Conservation (phyloP, 2,888 invertebrate genomes). For the Hypselothyrea guttata region DNA sequence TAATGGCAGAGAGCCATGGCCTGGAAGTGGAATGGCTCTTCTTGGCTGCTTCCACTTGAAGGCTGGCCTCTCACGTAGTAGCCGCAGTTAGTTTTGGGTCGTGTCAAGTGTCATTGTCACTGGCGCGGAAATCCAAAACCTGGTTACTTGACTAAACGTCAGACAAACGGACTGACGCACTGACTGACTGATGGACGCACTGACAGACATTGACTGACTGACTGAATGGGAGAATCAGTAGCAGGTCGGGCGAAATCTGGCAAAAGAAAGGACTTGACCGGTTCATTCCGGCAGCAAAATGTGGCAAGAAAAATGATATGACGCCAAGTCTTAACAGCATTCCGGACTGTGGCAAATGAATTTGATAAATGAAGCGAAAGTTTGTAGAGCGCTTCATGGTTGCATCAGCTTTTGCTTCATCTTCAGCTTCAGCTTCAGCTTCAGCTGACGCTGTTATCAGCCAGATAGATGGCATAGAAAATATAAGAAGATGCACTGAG, state of each 20-base stretch:
- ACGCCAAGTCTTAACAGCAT: conserved; percentile 4
- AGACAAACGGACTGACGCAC: conserved; percentile 28
- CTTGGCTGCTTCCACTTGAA: conserved; percentile 5
- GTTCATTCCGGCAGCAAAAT: conserved; percentile 13
- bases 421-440: too few species aligned
- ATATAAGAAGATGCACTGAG: not conserved
- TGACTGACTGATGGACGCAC: conserved; percentile 36
- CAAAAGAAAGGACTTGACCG: conserved; percentile 31
- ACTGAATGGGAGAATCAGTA: too few species aligned
- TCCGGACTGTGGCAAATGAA: conserved; percentile 39
- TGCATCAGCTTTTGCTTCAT: too few species aligned
- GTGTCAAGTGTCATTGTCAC: conserved; percentile 67
- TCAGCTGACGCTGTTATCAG: conserved; percentile 1
- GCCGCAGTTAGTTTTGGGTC: conserved; percentile 57
- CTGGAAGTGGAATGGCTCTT: conserved; percentile 15
- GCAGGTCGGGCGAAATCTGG: conserved; percentile 55
- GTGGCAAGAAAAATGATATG: conserved; percentile 67
- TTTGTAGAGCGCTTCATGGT: conserved; percentile 12
- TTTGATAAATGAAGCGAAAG: conserved; percentile 61
- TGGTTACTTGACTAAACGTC: conserved; percentile 31
- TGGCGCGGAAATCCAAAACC: conserved; percentile 63
- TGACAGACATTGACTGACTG: conserved; percentile 27
- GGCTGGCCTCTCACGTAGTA: conserved; percentile 40
- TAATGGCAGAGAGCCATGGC: not conserved
- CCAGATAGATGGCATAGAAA: not conserved